These are phyloP conservation scores for Drosophila melanica DNA, from an alignment of 1,140 invertebrate species.

Conservation along the genomic window DNA sequence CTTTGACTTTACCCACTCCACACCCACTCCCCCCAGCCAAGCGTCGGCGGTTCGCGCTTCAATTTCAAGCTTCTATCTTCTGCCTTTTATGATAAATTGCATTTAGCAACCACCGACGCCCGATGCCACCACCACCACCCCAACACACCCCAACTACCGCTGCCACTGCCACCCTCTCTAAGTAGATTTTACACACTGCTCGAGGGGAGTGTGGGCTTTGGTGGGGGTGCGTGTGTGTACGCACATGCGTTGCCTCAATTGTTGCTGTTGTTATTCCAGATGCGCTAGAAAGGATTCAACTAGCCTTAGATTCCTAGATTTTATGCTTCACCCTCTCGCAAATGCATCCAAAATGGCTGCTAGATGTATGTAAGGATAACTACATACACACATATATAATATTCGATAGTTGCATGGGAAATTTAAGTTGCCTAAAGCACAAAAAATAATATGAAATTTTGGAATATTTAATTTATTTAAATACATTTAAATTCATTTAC, in stretches of 20 bases:
- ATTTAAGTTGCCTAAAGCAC: slow-evolving; percentile 1
- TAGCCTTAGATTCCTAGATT: slow-evolving; percentile 35
- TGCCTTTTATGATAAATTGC: slow-evolving; percentile 78
- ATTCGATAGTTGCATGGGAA: neutral
- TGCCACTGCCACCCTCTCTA: slow-evolving; percentile 53
- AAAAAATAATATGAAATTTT: neutral
- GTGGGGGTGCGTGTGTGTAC: slow-evolving; percentile 32
- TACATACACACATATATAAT: neutral
- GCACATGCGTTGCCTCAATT: slow-evolving; percentile 52
- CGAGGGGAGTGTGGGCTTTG: slow-evolving; percentile 6
- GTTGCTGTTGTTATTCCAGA: slow-evolving; percentile 56
- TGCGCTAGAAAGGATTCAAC: slow-evolving; percentile 63
- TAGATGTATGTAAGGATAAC: no score
- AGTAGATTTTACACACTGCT: slow-evolving; percentile 31
- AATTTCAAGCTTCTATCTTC: slow-evolving; percentile 78
- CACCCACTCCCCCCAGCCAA: neutral
- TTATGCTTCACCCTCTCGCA: slow-evolving; percentile 37
- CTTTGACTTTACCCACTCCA: slow-evolving; percentile 60
- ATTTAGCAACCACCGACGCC: slow-evolving; percentile 75
- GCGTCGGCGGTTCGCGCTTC: slow-evolving; percentile 49
- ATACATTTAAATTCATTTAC: no score
- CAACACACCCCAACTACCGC: slow-evolving; percentile 31
- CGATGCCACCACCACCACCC: slow-evolving; percentile 39
- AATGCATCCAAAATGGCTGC: slow-evolving; percentile 54
- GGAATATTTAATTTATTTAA: no score